A percentile compares a stretch with the other conserved stretches of the same genome.
Conservation (phyloP, 2,888 invertebrate genomes). For the Agonopterix heracliana region DNA sequence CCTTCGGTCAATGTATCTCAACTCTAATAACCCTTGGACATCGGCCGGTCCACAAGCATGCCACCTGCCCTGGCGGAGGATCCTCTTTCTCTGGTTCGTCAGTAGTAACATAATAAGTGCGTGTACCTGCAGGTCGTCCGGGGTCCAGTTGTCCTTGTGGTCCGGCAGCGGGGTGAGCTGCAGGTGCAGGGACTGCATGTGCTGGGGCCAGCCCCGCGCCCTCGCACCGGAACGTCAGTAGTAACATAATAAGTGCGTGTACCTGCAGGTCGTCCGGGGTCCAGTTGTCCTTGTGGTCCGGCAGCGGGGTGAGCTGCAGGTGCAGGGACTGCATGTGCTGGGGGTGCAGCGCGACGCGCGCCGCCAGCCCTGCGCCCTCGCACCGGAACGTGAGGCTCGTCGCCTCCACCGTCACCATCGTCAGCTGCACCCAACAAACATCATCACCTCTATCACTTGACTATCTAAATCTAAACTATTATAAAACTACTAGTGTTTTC, state of each 20-base stretch:
- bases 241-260: too few species aligned
- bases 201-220: conserved; percentile 84
- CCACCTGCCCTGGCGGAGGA: too few species aligned
- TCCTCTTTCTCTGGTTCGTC: too few species aligned
- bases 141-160: conserved; percentile 89
- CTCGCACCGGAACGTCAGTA: conserved; percentile 94
- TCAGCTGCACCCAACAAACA: conserved; percentile 67
- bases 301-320: conserved; percentile 81
- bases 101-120: too few species aligned
- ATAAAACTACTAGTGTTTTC: too few species aligned
- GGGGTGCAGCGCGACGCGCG: conserved; percentile 90
- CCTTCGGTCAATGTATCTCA: too few species aligned
- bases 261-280: conserved; percentile 89
- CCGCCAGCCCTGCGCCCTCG: conserved; percentile 85
- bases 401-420: conserved; percentile 86
- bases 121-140: conserved; percentile 74
- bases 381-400: conserved; percentile 94
- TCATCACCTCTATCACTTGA: neutral
- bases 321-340: conserved; percentile 93
- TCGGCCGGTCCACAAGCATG: too few species aligned
- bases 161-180: conserved; percentile 83
- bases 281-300: conserved; percentile 93
- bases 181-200: conserved; percentile 92
- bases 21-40: too few species aligned
- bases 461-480: too few species aligned